phyloP scores from a whole-genome alignment of 2,888 invertebrate genomes.

The Pachydiplax longipennis region DNA sequence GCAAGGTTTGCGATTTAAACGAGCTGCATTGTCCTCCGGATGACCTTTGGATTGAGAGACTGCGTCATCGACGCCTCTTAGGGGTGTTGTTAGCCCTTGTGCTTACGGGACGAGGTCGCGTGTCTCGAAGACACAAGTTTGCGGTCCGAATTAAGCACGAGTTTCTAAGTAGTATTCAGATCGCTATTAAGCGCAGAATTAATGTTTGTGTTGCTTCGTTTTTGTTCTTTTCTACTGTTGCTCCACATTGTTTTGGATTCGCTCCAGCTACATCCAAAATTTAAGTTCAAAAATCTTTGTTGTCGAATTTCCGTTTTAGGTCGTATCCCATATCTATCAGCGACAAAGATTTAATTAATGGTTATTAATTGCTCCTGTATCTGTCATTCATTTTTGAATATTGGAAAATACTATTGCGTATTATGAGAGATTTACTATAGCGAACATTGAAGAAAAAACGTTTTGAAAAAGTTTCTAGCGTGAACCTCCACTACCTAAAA shows the following conservation, averaged over 20 bases:
- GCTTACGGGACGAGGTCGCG: not conserved
- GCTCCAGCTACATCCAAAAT: too few relatives aligned
- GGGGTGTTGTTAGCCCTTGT: not conserved
- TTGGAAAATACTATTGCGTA: too few relatives aligned
- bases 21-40: not conserved
- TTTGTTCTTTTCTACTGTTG: not conserved
- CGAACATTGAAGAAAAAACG: too few relatives aligned
- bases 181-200: not conserved
- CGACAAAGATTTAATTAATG: too few relatives aligned
- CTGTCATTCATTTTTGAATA: too few relatives aligned
- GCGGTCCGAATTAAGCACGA: not conserved
- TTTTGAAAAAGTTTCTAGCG: too few relatives aligned
- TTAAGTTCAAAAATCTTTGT: too few relatives aligned
- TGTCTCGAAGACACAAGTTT: not conserved
- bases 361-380: too few relatives aligned
- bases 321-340: too few relatives aligned
- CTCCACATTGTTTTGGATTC: not conserved
- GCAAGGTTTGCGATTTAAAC: not conserved
- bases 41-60: not conserved
- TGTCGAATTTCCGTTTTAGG: too few relatives aligned
- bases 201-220: not conserved
- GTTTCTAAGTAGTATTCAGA: not conserved
- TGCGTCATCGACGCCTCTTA: not conserved
- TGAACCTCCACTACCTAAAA: too few relatives aligned
- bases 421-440: too few relatives aligned